Conservation (phyloP, 2,797 vertebrate species). For the Acipenser oxyrinchus region DNA sequence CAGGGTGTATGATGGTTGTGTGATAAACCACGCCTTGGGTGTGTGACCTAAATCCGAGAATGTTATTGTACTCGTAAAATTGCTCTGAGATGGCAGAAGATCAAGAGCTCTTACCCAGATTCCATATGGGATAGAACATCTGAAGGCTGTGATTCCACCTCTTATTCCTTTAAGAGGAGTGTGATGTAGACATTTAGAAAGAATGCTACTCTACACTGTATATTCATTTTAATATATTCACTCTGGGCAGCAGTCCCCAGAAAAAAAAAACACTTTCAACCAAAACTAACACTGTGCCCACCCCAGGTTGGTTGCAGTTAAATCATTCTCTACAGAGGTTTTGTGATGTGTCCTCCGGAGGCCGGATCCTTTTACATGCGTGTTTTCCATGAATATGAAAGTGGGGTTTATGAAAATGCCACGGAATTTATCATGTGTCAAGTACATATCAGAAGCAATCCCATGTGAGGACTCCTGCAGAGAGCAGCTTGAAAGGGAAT, state of each 20-base stretch:
- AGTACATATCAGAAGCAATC: slow-evolving; percentile 16
- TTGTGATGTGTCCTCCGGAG: slow-evolving; percentile 1
- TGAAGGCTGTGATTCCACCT: no score
- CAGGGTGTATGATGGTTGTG: no score
- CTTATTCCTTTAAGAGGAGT: no score
- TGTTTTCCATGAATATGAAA: slow-evolving; percentile 17
- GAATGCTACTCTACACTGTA: background rate
- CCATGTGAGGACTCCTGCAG: slow-evolving; percentile 10
- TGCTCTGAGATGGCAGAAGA: no score
- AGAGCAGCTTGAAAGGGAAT: slow-evolving; percentile 35
- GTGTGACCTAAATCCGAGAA: no score
- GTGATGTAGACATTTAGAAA: background rate
- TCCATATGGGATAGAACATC: no score
- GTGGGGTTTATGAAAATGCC: slow-evolving; percentile 12
- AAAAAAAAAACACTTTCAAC: background rate
- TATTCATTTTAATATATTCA: background rate
- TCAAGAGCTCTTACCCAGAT: no score
- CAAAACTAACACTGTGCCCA: slow-evolving; percentile 1
- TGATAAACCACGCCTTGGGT: no score
- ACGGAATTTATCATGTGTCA: slow-evolving; percentile 14
- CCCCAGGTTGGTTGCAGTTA: background rate
- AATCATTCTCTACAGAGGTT: background rate
- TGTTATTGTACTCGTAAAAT: no score
- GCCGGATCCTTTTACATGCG: slow-evolving; percentile 7
- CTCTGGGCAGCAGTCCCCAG: background rate